Percentiles rank a stretch among this genome's conserved stretches.
These are phyloP conservation scores for Beaufortia kweichowensis DNA, from an alignment of 2,113 vertebrate genomes.

Conservation along the genomic window DNA sequence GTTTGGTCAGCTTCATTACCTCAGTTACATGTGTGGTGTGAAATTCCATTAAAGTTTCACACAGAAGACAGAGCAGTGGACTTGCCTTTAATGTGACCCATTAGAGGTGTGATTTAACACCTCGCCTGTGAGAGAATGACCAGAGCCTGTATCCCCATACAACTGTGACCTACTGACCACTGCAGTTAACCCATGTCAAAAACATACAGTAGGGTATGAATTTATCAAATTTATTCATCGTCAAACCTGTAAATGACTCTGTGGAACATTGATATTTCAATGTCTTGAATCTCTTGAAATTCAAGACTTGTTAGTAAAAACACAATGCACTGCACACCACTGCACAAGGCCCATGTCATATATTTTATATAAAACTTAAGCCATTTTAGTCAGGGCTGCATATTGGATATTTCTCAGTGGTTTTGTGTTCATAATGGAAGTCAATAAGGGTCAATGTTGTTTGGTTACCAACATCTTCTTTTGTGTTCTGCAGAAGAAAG, in stretches of 20 bases:
- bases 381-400: conserved; percentile 32
- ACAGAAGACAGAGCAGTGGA: neutral
- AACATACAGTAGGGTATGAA: neutral
- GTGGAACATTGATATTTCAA: no score
- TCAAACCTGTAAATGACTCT: no score
- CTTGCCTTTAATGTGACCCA: conserved; percentile 27
- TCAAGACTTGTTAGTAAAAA: neutral
- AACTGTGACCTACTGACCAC: conserved; percentile 19
- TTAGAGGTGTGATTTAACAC: conserved; percentile 33
- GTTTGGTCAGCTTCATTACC: conserved; percentile 43
- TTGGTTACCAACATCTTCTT: no score
- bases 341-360: neutral
- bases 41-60: conserved; percentile 50
- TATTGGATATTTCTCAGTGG: no score
- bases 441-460: no score
- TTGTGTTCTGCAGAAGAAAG: no score
- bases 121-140: conserved; percentile 38
- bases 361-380: neutral
- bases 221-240: neutral
- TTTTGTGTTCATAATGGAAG: no score
- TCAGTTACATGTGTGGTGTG: conserved; percentile 45
- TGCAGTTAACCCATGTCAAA: no score
- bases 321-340: neutral
- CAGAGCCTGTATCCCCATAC: neutral
- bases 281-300: no score